phyloP scores from a whole-genome alignment of 2,113 vertebrate species.

The Athene noctua region DNA sequence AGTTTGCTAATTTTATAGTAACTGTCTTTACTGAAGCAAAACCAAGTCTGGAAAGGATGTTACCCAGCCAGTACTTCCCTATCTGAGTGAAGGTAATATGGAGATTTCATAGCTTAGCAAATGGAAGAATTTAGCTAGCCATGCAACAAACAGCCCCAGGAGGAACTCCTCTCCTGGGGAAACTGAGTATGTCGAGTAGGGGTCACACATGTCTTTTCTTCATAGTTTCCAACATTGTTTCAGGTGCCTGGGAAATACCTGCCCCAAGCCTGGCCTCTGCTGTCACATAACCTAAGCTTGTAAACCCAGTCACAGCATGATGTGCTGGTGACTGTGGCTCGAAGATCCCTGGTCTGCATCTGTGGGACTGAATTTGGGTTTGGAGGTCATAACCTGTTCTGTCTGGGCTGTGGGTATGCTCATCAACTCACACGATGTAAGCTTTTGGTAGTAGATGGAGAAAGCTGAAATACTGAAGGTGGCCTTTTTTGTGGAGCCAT shows the following conservation, averaged over 20 bases:
- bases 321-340: neutral
- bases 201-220: neutral
- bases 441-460: neutral
- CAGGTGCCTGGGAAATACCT: neutral
- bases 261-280: neutral
- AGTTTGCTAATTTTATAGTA: neutral
- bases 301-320: neutral
- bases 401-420: neutral
- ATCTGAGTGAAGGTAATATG: neutral
- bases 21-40: neutral
- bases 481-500: neutral
- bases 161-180: neutral
- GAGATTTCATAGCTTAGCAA: neutral
- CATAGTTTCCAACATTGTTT: neutral
- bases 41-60: neutral
- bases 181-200: neutral
- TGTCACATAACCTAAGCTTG: neutral
- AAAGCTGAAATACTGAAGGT: neutral
- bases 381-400: neutral
- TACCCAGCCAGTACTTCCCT: neutral
- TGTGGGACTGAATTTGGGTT: neutral
- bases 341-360: neutral
- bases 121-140: neutral
- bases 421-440: rapidly evolving
- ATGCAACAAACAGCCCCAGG: neutral